A percentile compares a stretch with the other conserved stretches of the same genome.
phyloP scores from a whole-genome alignment of 1,140 invertebrate species.

The Meloidogyne chitwoodi region DNA sequence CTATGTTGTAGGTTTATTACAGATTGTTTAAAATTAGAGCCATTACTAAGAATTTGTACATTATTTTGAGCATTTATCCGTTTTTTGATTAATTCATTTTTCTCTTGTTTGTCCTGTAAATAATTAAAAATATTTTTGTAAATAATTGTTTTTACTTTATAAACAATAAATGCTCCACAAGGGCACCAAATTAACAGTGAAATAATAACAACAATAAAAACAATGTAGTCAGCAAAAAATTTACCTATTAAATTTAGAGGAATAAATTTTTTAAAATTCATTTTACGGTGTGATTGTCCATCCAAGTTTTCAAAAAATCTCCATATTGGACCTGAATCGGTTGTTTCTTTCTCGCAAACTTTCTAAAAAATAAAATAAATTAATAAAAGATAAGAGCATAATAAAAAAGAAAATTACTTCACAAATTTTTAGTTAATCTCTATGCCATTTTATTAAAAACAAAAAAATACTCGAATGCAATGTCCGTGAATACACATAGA shows the following conservation, averaged over 20 bases:
- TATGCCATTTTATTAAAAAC: not conserved
- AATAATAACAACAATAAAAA: slow-evolving; percentile 32
- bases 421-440: too few species aligned
- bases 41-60: slow-evolving; percentile 3
- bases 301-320: slow-evolving; percentile 34
- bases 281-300: slow-evolving; percentile 26
- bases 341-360: slow-evolving; percentile 35
- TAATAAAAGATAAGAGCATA: not conserved
- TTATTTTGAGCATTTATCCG: not conserved
- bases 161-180: slow-evolving; percentile 37
- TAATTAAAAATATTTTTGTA: not conserved
- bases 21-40: not conserved
- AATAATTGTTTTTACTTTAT: slow-evolving; percentile 10
- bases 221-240: slow-evolving; percentile 38
- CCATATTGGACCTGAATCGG: slow-evolving; percentile 35
- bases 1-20: not conserved
- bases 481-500: slow-evolving; percentile 45
- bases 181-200: slow-evolving; percentile 37
- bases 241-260: slow-evolving; percentile 22
- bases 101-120: slow-evolving; percentile 14
- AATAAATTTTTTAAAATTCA: not conserved
- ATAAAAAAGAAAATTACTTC: too few species aligned
- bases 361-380: slow-evolving; percentile 22
- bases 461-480: slow-evolving; percentile 23
- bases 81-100: slow-evolving; percentile 1